Base-by-base conservation (phyloP, 2,888 invertebrate genomes). In the Clusia tigrina region DNA sequence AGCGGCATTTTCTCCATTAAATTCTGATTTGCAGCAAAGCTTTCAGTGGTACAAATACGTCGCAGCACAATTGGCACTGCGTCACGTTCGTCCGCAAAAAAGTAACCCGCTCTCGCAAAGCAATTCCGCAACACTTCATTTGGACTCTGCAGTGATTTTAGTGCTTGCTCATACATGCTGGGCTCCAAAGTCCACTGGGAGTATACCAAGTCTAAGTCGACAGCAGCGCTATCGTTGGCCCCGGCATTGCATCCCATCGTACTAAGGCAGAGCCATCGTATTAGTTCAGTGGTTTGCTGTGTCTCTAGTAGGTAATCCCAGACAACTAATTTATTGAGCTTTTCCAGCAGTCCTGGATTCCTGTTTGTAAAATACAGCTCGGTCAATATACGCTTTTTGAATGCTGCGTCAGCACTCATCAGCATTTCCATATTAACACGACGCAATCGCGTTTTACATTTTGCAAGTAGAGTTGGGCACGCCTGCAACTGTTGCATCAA, bases 11-110 rank as follows among this genome's bases (percentile, higher is more conserved):
- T 71, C 18, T 70, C 72, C 1, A 81, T 67, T 2, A 78, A 52
- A 1, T 74, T 72, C 32, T 68, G 67, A 53, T 81, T 81, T 26
- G 57, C 67, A 54, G 64, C 68, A 60, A 71, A 72, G 25, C 74
- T 77, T 54, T 81, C 74, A 23, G 80, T 82, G 1, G 78, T 84
- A 66, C 88, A 87, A 54, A 91, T 81, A 73, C 92, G 86, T 2
- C 85, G 82, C 68, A 92, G 81, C 54, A 90, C 86, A 72, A 84
- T 81, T 67, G 85, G 82, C 37, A 90, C 78, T 76, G 89, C 83
- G 12, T 81, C 81, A 26, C 83, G 82, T 77, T 92, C 92, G 60
- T 84, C 83, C 15, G 85, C 82, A 64, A 86, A 86, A 59, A 91
- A 89, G 71, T 90, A 85, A 0, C 91, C 91, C 71, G 88, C 73